Evolutionary conservation across 2,113 vertebrate species (phyloP).

Genomic region (Riparia riparia): DNA sequence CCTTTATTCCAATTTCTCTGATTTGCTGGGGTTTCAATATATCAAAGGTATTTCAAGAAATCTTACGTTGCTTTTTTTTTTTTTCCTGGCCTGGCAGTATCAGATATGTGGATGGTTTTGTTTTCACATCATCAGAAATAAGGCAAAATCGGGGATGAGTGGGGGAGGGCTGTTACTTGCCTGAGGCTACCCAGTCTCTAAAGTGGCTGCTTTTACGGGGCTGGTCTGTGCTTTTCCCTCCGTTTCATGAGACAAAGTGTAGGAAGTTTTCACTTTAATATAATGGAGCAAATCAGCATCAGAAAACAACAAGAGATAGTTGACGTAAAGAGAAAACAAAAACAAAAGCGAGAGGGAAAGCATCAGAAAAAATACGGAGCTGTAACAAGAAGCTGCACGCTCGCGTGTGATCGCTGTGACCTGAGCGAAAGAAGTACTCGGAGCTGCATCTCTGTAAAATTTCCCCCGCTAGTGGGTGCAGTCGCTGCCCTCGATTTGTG

Average conservation of each 20-base stretch:
- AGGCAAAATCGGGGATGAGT: neutral
- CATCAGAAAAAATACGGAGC: neutral
- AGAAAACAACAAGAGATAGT: neutral
- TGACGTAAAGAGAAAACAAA: neutral
- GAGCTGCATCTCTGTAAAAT: neutral
- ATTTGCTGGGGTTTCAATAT: neutral
- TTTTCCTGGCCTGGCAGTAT: neutral
- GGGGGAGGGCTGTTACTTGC: neutral
- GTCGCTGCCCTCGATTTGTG: neutral
- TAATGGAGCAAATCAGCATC: neutral
- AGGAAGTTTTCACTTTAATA: neutral
- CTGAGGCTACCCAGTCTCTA: neutral
- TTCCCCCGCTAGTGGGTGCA: conserved; percentile 28
- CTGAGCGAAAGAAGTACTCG: neutral
- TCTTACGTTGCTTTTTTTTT: neutral
- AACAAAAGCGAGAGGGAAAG: neutral
- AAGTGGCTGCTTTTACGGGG: neutral
- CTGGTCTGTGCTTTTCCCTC: neutral
- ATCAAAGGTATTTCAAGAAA: neutral
- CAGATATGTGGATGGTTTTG: neutral
- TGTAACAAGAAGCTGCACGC: neutral
- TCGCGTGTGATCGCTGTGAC: neutral
- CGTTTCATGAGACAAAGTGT: neutral
- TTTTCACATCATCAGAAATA: neutral
- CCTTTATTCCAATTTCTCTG: neutral